Percentiles rank a stretch among this genome's conserved stretches.
These are phyloP conservation scores for Drosophila diplacantha DNA, from an alignment of 2,888 invertebrate species.

Conservation along the genomic window DNA sequence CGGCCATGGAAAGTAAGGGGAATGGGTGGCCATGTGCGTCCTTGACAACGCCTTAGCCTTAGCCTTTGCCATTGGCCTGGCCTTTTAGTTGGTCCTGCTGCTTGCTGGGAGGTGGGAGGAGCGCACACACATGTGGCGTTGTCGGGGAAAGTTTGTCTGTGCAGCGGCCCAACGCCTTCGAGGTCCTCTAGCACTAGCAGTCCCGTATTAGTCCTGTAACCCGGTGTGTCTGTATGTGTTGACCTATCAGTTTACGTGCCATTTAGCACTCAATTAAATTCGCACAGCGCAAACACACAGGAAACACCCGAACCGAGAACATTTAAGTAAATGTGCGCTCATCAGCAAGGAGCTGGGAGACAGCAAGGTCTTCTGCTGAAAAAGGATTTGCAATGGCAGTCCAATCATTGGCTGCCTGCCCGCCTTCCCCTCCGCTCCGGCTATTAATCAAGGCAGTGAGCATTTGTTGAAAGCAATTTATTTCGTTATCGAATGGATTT, in stretches of 20 bases:
- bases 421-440: constrained; percentile 17
- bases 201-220: constrained; percentile 7
- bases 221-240: constrained; percentile 49
- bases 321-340: constrained; percentile 67
- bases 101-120: background rate
- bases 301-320: constrained; percentile 37
- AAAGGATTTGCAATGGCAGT: constrained; percentile 37
- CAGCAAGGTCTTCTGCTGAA: constrained; percentile 1
- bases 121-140: constrained; percentile 19
- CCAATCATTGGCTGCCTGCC: constrained; percentile 46
- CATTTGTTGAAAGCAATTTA: constrained; percentile 73
- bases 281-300: constrained; percentile 53
- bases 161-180: constrained; percentile 26
- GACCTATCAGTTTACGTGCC: constrained; percentile 75
- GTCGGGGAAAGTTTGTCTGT: constrained; percentile 44
- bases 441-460: constrained; percentile 69
- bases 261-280: constrained; percentile 77
- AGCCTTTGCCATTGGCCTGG: constrained; percentile 6
- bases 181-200: background rate
- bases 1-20: background rate
- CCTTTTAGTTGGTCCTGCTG: constrained; percentile 6
- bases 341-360: constrained; percentile 51
- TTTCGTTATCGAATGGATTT: constrained; percentile 69
- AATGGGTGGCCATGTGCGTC: constrained; percentile 34
- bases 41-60: constrained; percentile 60